phyloP scores from a whole-genome alignment of 2,888 invertebrate species.

The Diachrysia chrysitis region DNA sequence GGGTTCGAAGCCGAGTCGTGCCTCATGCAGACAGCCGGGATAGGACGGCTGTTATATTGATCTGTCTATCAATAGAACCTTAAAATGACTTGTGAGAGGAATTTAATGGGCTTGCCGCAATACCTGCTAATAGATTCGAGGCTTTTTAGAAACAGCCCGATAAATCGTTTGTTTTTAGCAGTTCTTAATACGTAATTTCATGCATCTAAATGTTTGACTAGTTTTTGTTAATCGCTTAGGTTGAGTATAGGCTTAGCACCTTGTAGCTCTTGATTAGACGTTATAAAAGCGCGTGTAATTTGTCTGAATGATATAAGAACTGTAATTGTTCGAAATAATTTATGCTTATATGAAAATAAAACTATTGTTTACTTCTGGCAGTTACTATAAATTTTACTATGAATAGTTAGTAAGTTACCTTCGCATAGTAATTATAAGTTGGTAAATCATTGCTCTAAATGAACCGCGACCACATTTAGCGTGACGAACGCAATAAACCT shows the following conservation, averaged over 20 bases:
- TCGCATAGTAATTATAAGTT: not conserved
- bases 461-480: slow-evolving; percentile 28
- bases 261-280: not conserved
- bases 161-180: not conserved
- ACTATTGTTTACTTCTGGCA: not conserved
- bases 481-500: slow-evolving; percentile 29
- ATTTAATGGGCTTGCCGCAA: not conserved
- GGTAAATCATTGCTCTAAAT: slow-evolving; percentile 21
- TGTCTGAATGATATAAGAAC: not conserved
- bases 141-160: not conserved
- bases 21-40: slow-evolving; percentile 46
- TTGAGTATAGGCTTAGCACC: too few relatives aligned
- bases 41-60: slow-evolving; percentile 37
- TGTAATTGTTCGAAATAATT: not conserved
- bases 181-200: not conserved
- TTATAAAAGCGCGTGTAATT: not conserved
- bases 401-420: not conserved
- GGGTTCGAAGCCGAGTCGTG: slow-evolving; percentile 55
- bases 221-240: not conserved
- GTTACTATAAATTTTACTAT: not conserved
- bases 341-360: too few relatives aligned
- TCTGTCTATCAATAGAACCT: slow-evolving; percentile 45
- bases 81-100: not conserved
- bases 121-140: slow-evolving; percentile 4
- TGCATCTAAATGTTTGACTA: not conserved